Evolutionary conservation across 64 coral and sea anemone genomes (phyloP).

Genomic region (Anthopleura sola): DNA sequence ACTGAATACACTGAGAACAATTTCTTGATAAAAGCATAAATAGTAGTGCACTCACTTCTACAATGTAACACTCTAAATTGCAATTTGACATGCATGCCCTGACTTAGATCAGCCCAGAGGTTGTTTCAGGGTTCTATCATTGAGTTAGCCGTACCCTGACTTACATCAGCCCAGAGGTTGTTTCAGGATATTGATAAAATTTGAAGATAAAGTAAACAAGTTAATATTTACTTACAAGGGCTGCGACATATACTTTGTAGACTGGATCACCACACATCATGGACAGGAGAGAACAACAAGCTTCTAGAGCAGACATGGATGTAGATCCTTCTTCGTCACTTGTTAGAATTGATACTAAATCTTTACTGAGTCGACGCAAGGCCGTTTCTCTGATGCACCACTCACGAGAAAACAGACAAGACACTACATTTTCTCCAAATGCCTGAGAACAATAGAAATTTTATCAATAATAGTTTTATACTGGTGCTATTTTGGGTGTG

Average conservation of each 20-base stretch:
- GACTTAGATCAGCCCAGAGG: too few species aligned
- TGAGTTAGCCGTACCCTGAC: too few species aligned
- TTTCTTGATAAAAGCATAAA: too few species aligned
- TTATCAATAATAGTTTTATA: neutral
- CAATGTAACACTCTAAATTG: too few species aligned
- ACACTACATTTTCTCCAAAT: constrained; percentile 93
- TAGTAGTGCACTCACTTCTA: too few species aligned
- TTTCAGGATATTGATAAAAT: too few species aligned
- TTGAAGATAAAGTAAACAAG: neutral
- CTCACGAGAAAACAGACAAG: constrained; percentile 90
- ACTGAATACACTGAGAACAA: neutral
- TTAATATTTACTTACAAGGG: constrained; percentile 53
- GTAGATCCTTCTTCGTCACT: constrained; percentile 25
- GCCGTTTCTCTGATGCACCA: constrained; percentile 93
- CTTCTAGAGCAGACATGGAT: constrained; percentile 50
- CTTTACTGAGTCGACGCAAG: constrained; percentile 82
- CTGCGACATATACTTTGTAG: constrained; percentile 90
- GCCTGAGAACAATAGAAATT: constrained; percentile 18
- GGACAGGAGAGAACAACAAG: constrained; percentile 69
- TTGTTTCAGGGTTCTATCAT: too few species aligned
- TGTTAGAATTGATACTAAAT: constrained; percentile 42
- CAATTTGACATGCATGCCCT: too few species aligned
- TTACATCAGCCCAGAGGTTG: too few species aligned
- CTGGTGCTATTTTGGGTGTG: too few species aligned
- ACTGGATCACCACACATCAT: constrained; percentile 99